Percentiles rank a stretch among this genome's conserved stretches.
Evolutionary conservation across 1,140 invertebrate species (phyloP).

Genomic region (Calliphora vicina): DNA sequence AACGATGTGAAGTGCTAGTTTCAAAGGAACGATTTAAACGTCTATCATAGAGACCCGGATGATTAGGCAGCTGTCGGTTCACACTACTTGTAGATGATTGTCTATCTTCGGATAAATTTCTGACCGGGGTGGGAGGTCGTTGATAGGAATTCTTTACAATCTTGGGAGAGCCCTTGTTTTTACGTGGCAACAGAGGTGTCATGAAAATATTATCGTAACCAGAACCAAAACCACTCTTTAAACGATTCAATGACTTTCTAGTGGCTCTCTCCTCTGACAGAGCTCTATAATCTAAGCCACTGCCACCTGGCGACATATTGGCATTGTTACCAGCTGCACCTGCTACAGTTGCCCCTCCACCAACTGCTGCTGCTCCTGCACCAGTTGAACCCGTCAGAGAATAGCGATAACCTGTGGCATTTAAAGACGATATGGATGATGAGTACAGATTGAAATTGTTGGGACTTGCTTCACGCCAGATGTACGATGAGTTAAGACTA

Average conservation of each 20-base stretch:
- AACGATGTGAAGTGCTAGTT: constrained; percentile 52
- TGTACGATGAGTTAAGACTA: constrained; percentile 61
- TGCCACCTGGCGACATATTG: constrained; percentile 3
- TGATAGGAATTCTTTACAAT: constrained; percentile 44
- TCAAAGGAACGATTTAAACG: constrained; percentile 62
- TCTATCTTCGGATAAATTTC: constrained; percentile 35
- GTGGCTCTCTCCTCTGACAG: constrained; percentile 58
- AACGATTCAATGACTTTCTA: constrained; percentile 54
- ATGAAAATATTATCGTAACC: constrained; percentile 62
- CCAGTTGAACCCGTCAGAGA: constrained; percentile 42
- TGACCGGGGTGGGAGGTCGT: constrained; percentile 43
- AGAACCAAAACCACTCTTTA: constrained; percentile 61
- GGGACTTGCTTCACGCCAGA: constrained; percentile 62
- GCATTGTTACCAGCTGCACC: neutral
- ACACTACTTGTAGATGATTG: constrained; percentile 37
- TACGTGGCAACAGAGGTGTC: constrained; percentile 57
- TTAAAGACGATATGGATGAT: constrained; percentile 57
- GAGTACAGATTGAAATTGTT: constrained; percentile 63
- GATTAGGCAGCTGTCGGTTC: constrained; percentile 28
- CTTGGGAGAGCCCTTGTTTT: constrained; percentile 54
- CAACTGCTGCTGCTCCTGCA: constrained; percentile 27
- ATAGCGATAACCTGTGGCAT: constrained; percentile 49
- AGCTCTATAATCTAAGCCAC: constrained; percentile 50
- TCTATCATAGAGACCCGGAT: constrained; percentile 59
- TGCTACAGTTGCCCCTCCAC: neutral